Evolutionary conservation across 1,140 invertebrate species (phyloP).

Genomic region (Nephila pilipes): DNA sequence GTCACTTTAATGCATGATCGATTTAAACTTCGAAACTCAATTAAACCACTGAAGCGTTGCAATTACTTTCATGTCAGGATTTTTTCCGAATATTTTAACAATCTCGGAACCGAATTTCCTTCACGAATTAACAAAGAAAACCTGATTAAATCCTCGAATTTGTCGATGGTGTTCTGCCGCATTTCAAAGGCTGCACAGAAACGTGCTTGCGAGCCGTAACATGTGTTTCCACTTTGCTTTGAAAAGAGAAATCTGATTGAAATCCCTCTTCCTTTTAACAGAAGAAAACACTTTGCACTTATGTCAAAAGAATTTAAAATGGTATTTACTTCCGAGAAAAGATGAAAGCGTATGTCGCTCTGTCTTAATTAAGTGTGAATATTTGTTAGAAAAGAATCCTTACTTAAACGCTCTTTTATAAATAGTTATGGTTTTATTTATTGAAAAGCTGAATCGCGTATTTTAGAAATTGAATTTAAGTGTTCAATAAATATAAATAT

Average conservation of each 20-base stretch:
- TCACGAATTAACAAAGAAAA: slow-evolving; percentile 55
- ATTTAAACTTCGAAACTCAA: slow-evolving; percentile 71
- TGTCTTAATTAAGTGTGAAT: background rate
- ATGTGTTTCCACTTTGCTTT: slow-evolving; percentile 71
- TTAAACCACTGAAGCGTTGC: slow-evolving; percentile 52
- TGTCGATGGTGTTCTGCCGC: background rate
- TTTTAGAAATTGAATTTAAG: too few species aligned
- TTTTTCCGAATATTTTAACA: slow-evolving; percentile 52
- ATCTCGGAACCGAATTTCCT: slow-evolving; percentile 8
- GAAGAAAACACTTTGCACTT: slow-evolving; percentile 70
- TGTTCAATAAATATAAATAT: too few species aligned
- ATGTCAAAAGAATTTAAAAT: slow-evolving; percentile 55
- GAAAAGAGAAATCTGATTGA: slow-evolving; percentile 16
- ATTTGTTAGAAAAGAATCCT: background rate
- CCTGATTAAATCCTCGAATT: slow-evolving; percentile 32
- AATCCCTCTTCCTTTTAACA: slow-evolving; percentile 37
- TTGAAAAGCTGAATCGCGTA: background rate
- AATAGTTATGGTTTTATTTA: background rate
- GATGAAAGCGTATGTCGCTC: background rate
- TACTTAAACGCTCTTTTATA: background rate
- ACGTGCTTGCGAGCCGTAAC: slow-evolving; percentile 44
- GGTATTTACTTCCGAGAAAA: slow-evolving; percentile 4
- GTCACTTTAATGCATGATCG: slow-evolving; percentile 61
- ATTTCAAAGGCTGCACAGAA: slow-evolving; percentile 42
- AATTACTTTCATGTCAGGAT: slow-evolving; percentile 40